These are phyloP conservation scores for Glossophaga mutica DNA, from an alignment of 2,797 vertebrate genomes.

Conservation along the genomic window DNA sequence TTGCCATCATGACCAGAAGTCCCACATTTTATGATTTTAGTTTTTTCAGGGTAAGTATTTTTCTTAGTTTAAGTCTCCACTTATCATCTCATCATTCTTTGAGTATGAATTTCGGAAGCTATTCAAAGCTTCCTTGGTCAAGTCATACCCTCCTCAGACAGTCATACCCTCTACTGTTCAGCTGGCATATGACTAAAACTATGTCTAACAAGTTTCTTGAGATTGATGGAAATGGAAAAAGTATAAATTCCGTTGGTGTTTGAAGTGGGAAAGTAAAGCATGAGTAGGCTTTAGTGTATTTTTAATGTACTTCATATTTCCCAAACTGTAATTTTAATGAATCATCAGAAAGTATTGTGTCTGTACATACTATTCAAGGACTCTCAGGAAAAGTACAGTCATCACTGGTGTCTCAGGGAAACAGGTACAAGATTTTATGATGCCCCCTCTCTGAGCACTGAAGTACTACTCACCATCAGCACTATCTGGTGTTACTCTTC, in stretches of 20 bases:
- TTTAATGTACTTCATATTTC: slow-evolving; percentile 59
- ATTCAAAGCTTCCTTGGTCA: not conserved
- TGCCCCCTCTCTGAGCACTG: not conserved
- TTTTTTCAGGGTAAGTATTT: not conserved
- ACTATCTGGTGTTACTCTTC: not conserved
- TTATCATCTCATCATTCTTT: not conserved
- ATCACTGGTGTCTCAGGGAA: not conserved
- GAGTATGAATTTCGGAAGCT: not conserved
- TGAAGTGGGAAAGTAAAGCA: slow-evolving; percentile 67
- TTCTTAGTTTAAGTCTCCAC: not conserved
- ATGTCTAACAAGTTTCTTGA: slow-evolving; percentile 28
- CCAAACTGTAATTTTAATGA: slow-evolving; percentile 73
- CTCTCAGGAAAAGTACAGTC: slow-evolving; percentile 57
- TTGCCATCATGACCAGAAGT: too few species aligned
- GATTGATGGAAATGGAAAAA: slow-evolving; percentile 56
- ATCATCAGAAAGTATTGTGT: slow-evolving; percentile 70
- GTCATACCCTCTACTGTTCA: slow-evolving; percentile 1
- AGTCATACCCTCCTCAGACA: not conserved
- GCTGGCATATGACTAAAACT: slow-evolving; percentile 58
- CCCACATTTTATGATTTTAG: not conserved
- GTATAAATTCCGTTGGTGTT: slow-evolving; percentile 62
- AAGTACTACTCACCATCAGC: not conserved
- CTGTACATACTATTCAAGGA: slow-evolving; percentile 50
- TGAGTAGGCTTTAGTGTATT: slow-evolving; percentile 63
- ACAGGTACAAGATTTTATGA: slow-evolving; percentile 8